Base-by-base conservation (phyloP, 2,797 vertebrate species). In the Pterois miles region DNA sequence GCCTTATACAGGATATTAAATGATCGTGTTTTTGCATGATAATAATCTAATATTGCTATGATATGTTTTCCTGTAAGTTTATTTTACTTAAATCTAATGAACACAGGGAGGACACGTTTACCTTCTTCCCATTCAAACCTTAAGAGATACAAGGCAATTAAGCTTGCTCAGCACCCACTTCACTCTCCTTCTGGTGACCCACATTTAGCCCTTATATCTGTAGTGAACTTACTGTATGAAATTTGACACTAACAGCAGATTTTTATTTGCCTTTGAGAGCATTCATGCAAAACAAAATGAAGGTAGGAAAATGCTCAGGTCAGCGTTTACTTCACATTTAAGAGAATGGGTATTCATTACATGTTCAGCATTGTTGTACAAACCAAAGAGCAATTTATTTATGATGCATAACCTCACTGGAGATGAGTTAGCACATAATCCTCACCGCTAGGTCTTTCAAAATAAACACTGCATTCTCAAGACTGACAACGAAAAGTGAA, bases 181-280 rank as follows among this genome's bases (percentile, higher is more conserved):
- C 63, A 40, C 23, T 71, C 65, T 71, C 71, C 82, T 78, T 58
- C 69, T 70, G 64, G 75, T 88, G 88, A 90, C 91, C 91, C 82
- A 90, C 83, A 92, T 89, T 87, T 87, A 90, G 82, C 71, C 79
- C 74, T 58, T 70, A 80, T 80, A 85, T 83, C 83, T 64, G 62
- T 71, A 68, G 74, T 75, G 77, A 88, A 88, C 65, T 73, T 25
- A 52, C 3, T 25, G 59, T 68, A 43, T 71, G 33, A 81, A 88
- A 85, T 85, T 23, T 86, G 62, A 87, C 73, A 81, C 63, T 52
- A 80, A 71, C 73, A 88, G 82, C 71, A 84, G 43, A 82, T 86
- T 86, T 53, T 86, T 71, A 68, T 85, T 69, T 87, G 73, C 74
- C 77, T 90, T 74, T 68, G 80, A 82, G 82, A 89, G 63, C 33